Evolutionary conservation across 2,113 vertebrate species (phyloP), one percentile per base, ranked within the genome.

Genomic region (Podarcis cretensis): DNA sequence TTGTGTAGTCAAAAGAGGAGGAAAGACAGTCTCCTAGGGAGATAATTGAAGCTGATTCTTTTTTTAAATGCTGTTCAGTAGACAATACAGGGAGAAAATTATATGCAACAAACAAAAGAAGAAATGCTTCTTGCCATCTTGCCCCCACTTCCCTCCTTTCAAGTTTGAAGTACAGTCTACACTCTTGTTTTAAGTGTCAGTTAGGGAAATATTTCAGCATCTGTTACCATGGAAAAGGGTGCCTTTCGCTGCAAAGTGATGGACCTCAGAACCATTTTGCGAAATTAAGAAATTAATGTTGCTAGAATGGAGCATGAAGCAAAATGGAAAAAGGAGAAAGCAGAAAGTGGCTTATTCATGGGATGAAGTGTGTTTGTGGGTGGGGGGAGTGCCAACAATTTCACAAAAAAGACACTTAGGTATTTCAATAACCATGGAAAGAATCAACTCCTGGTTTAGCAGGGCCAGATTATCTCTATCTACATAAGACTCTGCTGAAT

Each of bases 61-160:
- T 35, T 80, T 84, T 25, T 14, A 84, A 54, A 81, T 85, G 30
- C n/a, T 94, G 69, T 83, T 66, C 79, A 92, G 75, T 82, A 57
- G 79, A 93, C 94, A 84, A 77, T 89, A 66, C 76, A 91, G 87
- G 92, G 92, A 91, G 84, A 77, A 88, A 94, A 92, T 59, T 59
- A 71, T 89, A 79, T 89, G 81, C 37, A 89, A 89, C 92, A 86
- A 91, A 93, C 86, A 92, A 89, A 95, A 76, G 54, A 80, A 88
- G 76, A 81, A 84, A 88, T 86, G 75, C 82, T 81, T 80, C 25
- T 2, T 89, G 87, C 78, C 87, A 89, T 20, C 75, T 89, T 32
- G 66, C 48, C 83, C 75, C 27, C 9, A 32, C 54, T 71, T 23
- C 82, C 65, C 37, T 68, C 59, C 40, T 73, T 35, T 71, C 77